Evolutionary conservation across 2,797 vertebrate genomes (phyloP), one percentile per base, ranked within the genome.

Genomic region (Paramormyrops hopkinsi): DNA sequence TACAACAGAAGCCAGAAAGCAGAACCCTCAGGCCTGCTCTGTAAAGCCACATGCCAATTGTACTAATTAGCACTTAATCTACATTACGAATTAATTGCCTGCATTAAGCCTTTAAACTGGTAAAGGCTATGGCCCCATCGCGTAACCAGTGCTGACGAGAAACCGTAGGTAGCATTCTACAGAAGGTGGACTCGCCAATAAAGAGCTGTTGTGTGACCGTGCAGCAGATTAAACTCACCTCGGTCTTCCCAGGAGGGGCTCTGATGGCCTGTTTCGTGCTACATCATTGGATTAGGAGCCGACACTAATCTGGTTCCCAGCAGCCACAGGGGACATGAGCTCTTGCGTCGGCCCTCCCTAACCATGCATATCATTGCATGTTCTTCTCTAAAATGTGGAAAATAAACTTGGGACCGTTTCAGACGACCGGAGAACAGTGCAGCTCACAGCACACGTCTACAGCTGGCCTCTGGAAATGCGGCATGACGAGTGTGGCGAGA

Each of bases 101-200:
- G 76, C 41, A 79, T 79, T 79, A 44, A 79, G 76, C 17, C 76
- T 46, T 79, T 79, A 79, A 69, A 88, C 62, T 79, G 50, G 22
- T 19, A 3, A 82, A 5, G 65, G 51, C 65, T 37, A 51, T 12
- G 14, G 5, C 76, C 25, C 17, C 37, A 54, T 54, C 8, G 53
- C 73, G n/a, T 56, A 22, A 88, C 53, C 65, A 53, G 17, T 51
- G 7, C 50, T 69, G 86, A 37, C 29, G 12, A 37, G 29, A 73
- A n/a, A 79, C 41, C 37, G 19, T 79, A 46, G 17, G 41, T 41
- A 3, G 37, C 41, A n/a, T 79, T 79, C 41, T 46, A 41, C 76
- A 41, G 33, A 79, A 79, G 33, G 19, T 41, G 37, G 29, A n/a
- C 41, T n/a, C 19, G 37, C 41, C 76, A 79, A 79, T 79, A 46